These are phyloP conservation scores for Pteronura brasiliensis DNA, from an alignment of 2,113 vertebrate species.

Conservation along the genomic window DNA sequence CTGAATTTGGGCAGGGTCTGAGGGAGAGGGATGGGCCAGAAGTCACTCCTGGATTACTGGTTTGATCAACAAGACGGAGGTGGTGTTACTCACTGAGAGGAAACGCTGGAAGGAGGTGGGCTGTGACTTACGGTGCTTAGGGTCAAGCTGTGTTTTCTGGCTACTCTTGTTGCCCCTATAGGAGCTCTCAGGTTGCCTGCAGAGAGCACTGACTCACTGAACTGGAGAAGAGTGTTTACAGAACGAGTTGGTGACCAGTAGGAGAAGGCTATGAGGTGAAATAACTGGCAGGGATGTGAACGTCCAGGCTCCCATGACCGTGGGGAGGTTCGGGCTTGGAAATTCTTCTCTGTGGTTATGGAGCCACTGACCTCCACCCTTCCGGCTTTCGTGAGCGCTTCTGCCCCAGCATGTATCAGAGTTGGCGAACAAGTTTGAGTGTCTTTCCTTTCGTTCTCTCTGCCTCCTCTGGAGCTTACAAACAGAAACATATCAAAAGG, in stretches of 20 bases:
- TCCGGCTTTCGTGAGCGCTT: background rate
- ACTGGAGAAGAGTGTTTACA: background rate
- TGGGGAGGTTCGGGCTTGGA: background rate
- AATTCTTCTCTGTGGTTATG: background rate
- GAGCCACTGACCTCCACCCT: background rate
- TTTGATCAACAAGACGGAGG: background rate
- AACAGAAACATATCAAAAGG: conserved; percentile 24
- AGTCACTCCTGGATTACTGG: background rate
- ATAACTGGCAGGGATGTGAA: background rate
- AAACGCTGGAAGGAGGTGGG: background rate
- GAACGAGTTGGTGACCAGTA: background rate
- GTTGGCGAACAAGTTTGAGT: background rate
- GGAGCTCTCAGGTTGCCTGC: too few relatives aligned
- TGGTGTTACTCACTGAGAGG: background rate
- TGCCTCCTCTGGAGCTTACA: background rate
- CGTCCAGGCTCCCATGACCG: too few relatives aligned
- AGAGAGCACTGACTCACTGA: background rate
- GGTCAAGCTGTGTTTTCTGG: background rate
- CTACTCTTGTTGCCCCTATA: background rate
- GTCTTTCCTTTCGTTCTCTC: background rate
- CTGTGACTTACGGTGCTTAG: background rate
- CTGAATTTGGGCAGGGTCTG: background rate
- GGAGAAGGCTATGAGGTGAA: background rate
- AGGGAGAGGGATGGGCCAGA: background rate
- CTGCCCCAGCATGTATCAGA: background rate